Evolutionary conservation across 2,888 invertebrate genomes (phyloP), one percentile per base, ranked within the genome.

Genomic region (Pammene aurita): DNA sequence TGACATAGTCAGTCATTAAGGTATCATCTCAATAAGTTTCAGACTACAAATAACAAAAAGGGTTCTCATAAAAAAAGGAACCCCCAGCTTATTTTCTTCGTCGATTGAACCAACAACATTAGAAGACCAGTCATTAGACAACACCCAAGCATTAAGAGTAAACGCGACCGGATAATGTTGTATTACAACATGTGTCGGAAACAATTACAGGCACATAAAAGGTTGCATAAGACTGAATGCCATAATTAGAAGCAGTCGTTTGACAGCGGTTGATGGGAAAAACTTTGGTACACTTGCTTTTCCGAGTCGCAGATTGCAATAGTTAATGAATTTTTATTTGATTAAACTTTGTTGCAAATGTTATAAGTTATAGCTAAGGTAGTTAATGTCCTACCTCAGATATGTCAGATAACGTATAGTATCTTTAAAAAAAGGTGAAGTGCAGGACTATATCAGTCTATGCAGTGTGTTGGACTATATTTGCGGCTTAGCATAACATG

Each of bases 111-210:
- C 7, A 56, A 56, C 57, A 34, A 57, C 57, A 57, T 58, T 58
- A 58, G 34, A 46, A 58, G 13, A 57, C 42, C 44, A 14, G 34
- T n/a, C 58, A 58, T 58, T 58, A 72, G 75, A 74, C 72, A 75
- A 77, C 82, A 79, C 81, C 82, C 77, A 79, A 77, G 71, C 72
- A 77, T 77, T 76, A 77, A 73, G 75, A 75, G 72, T 67, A 64
- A 71, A 42, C 63, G 44, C 41, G 42, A 10, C 57, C 56, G 61
- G 44, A 55, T 69, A 69, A 69, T 69, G 46, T 65, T 65, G 41
- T 48, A 60, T 65, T 69, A 60, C 65, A 34, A 65, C 69, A 68
- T 42, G 60, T 60, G 64, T 69, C 69, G 69, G 69, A 69, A 69
- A 69, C 69, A 69, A 69, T 69, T 65, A 69, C 69, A 57, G 57